Base-by-base conservation (phyloP, 92 coral and sea anemone genomes). In the Palythoa caribaeorum region DNA sequence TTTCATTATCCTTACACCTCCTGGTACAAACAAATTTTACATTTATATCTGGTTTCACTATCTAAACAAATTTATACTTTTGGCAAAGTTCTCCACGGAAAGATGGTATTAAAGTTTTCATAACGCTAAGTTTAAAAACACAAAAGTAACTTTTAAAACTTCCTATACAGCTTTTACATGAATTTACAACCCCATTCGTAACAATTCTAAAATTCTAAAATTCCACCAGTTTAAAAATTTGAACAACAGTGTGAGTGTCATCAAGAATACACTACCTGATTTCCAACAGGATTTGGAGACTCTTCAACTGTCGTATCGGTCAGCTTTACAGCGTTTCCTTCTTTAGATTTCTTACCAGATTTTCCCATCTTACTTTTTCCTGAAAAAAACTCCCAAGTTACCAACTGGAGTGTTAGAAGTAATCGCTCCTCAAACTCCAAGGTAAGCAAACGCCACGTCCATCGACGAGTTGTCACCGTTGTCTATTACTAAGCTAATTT, bases 391-490 rank as follows among this genome's bases (percentile, higher is more conserved):
- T 1, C 65, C 65, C 11, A 8, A 57, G 19, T 57, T 57, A 57
- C 12, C 9, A 57, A 57, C 11, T 57, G 65, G 9, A 7, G n/a
- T 57, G 65, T 57, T 0, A 9, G 65, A 57, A 57, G 12, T 57
- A 57, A 57, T 13, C 65, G 3, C 65, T 57, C 19, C 65, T 57
- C 19, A 3, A 57, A 13, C 65, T 5, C 12, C 0, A 57, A 57
- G 65, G 65, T 57, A 12, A 57, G 17, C 65, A 57, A 57, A 57
- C 65, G 65, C 65, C 65, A 57, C 65, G 63, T 57, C 63, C 63
- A 57, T 57, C 63, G n/a, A 12, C 10, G 10, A 57, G 5, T 40
- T 2, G 3, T 2, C 12, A 57, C 63, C 63, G 63, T 8, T 57
- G 63, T 57, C 63, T 57, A 15, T 57, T 57, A 57, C 65, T 57